Percentiles rank a stretch among this genome's conserved stretches.
Evolutionary conservation across 1,140 invertebrate genomes (phyloP).

Genomic region (Drosophila leontia): DNA sequence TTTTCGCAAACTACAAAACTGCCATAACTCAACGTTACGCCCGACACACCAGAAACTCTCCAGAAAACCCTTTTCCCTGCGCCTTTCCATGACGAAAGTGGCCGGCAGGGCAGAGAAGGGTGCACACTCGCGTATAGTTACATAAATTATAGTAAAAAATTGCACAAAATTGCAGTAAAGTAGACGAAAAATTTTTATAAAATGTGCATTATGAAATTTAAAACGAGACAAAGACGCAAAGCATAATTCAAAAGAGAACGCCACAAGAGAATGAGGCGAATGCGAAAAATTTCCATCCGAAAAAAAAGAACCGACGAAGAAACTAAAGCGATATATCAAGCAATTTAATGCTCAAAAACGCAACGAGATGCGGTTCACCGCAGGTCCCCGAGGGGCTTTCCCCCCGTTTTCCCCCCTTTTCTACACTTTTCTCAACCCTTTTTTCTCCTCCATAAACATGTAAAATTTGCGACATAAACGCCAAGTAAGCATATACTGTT

Average conservation of each 20-base stretch:
- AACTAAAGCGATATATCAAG: slow-evolving; percentile 72
- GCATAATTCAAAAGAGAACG: slow-evolving; percentile 64
- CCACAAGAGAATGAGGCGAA: slow-evolving; percentile 13
- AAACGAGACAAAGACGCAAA: slow-evolving; percentile 75
- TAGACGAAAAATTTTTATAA: slow-evolving; percentile 83
- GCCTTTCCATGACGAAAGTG: slow-evolving; percentile 57
- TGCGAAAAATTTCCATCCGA: slow-evolving; percentile 40
- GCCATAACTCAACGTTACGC: slow-evolving; percentile 83
- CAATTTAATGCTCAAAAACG: slow-evolving; percentile 80
- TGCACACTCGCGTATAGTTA: slow-evolving; percentile 34
- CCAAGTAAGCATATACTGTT: slow-evolving; percentile 73
- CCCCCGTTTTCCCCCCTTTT: not conserved
- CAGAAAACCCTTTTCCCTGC: slow-evolving; percentile 20
- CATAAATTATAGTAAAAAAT: slow-evolving; percentile 80
- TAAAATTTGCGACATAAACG: slow-evolving; percentile 74
- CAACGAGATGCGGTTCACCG: slow-evolving; percentile 59
- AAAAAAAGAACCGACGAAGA: slow-evolving; percentile 30
- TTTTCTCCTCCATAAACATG: slow-evolving; percentile 49
- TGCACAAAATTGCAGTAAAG: slow-evolving; percentile 80
- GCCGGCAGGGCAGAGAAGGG: slow-evolving; percentile 5
- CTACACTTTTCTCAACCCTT: not conserved
- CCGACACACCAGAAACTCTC: slow-evolving; percentile 38
- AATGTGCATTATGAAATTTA: slow-evolving; percentile 84
- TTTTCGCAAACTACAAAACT: slow-evolving; percentile 78
- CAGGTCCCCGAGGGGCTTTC: not conserved